Base-by-base conservation (phyloP, 1,140 invertebrate genomes). In the Drosophila mayri region DNA sequence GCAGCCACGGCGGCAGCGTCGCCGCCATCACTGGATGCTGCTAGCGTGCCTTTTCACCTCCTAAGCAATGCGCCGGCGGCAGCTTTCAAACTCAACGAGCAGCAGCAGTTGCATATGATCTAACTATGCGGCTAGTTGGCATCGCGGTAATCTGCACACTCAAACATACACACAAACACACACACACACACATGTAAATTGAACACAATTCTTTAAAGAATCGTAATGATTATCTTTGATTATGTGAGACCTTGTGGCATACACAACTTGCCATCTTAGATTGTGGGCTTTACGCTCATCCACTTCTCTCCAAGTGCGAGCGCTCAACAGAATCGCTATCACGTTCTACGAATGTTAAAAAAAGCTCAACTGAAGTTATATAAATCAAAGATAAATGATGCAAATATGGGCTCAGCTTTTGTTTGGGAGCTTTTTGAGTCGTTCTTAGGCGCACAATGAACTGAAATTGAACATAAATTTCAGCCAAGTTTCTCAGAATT, bases 1-100 rank as follows among this genome's bases (percentile, higher is more conserved):
- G 52, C 43, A 9, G 77, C 63, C 4, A 60, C 75, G 12, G 61
- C 76, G 1, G 58, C 66, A 0, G 61, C 70, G 44, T 55, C 76
- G 22, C 70, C 80, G 9, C 70, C 80, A 9, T 46, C 76, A 1
- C 22, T 81, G 25, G 85, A 82, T 91, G 8, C 22, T 93, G 92
- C 95, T 94, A 41, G 95, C 94, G 46, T 96, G 94, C 93, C 95
- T 95, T 93, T 96, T 96, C 95, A 95, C 95, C 85, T 95, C 95
- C 92, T 96, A 94, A 57, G 94, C 95, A 82, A 88, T 74, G 76
- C 84, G 76, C 76, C 84, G 16, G 68, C 84, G 16, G 68, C 84
- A 30, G 14, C 52, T 55, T 88, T 88, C 12, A 86, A 86, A 28
- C 68, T 90, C 28, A 80, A 55, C 57, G 81, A 90, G 46, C 86